phyloP scores from a whole-genome alignment of 1,140 invertebrate genomes.

The Panagrolaimus sp. region DNA sequence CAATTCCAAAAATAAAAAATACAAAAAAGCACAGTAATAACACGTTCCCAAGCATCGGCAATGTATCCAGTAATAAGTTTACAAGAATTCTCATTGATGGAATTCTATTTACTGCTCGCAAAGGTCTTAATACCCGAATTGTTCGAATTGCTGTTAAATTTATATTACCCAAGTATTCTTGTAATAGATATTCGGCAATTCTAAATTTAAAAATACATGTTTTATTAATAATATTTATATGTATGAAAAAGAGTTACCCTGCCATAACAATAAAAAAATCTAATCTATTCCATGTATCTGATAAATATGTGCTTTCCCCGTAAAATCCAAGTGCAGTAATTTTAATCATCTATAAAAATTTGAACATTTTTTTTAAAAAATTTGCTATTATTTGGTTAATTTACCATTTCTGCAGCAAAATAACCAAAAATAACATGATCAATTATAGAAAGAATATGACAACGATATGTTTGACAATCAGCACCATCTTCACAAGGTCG shows the following conservation, averaged over 20 bases:
- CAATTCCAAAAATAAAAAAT: constrained; percentile 99
- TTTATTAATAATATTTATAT: constrained; percentile 3
- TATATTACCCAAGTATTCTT: constrained; percentile 80
- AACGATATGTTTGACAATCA: constrained; percentile 76
- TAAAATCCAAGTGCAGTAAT: constrained; percentile 97
- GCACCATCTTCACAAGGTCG: constrained; percentile 85
- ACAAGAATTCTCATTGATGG: constrained; percentile 77
- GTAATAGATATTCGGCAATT: constrained; percentile 83
- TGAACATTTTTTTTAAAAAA: not conserved
- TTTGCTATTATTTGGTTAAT: not conserved
- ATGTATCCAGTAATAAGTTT: constrained; percentile 82
- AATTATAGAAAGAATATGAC: constrained; percentile 84
- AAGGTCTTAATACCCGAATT: constrained; percentile 85
- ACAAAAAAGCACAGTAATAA: constrained; percentile 97
- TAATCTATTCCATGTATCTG: constrained; percentile 89
- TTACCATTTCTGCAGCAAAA: constrained; percentile 70
- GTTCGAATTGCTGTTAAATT: constrained; percentile 96
- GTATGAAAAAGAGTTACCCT: constrained; percentile 69
- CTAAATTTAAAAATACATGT: constrained; percentile 62
- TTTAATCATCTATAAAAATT: constrained; percentile 74
- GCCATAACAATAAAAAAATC: constrained; percentile 96
- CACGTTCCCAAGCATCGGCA: constrained; percentile 98
- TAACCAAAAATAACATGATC: constrained; percentile 98
- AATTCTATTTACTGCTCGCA: constrained; percentile 97
- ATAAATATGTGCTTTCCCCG: constrained; percentile 85